These are phyloP conservation scores for Lysiphlebus fabarum DNA, from an alignment of 1,140 invertebrate species.

Conservation along the genomic window DNA sequence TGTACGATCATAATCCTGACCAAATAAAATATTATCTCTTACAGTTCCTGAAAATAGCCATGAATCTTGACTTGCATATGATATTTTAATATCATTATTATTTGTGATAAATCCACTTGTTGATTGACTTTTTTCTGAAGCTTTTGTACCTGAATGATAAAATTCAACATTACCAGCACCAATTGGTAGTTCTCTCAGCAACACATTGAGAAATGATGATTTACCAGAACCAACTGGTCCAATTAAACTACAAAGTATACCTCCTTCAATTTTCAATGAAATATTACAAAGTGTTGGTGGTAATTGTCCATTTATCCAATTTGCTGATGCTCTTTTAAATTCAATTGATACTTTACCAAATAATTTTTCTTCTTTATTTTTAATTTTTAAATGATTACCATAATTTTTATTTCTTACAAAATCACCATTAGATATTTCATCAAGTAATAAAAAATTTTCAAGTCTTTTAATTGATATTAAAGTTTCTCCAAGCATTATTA, in stretches of 20 bases:
- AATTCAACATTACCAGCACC: conserved; percentile 60
- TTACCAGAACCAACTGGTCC: conserved; percentile 79
- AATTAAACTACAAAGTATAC: conserved; percentile 70
- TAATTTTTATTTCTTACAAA: too few relatives aligned
- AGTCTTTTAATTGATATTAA: conserved; percentile 65
- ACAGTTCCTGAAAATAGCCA: conserved; percentile 72
- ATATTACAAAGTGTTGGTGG: conserved; percentile 60
- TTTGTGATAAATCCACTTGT: conserved; percentile 30
- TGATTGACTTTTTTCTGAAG: neutral
- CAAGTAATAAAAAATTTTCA: conserved; percentile 31
- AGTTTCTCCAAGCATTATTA: conserved; percentile 65
- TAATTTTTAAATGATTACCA: too few relatives aligned
- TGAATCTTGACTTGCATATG: conserved; percentile 73
- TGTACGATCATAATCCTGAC: conserved; percentile 62
- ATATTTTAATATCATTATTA: conserved; percentile 59
- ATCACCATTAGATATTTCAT: neutral
- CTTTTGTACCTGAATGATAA: conserved; percentile 35
- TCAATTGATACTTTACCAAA: conserved; percentile 20
- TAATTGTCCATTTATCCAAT: conserved; percentile 30
- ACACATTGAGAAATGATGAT: conserved; percentile 69
- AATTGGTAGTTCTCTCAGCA: conserved; percentile 69
- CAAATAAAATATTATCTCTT: conserved; percentile 81
- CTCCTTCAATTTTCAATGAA: conserved; percentile 60
- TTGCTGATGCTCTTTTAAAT: conserved; percentile 28
- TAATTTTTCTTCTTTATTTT: neutral